Evolutionary conservation across 2,113 vertebrate species (phyloP), one percentile per base, ranked within the genome.

Genomic region (Mystacornis crossleyi): DNA sequence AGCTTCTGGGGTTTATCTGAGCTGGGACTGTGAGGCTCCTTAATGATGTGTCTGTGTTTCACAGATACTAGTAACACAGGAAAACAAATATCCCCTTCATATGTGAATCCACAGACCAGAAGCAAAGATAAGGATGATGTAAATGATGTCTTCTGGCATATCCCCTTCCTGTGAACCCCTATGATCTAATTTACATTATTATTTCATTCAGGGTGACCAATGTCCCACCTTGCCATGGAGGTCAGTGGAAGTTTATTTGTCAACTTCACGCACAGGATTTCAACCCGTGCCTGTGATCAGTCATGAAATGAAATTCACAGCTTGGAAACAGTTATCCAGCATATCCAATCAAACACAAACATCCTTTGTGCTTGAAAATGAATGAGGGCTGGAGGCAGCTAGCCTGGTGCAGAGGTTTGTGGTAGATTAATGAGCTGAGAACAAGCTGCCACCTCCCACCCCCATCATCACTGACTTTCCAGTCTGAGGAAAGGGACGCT

Each of bases 371-470:
- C 64, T 94, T 70, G 88, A 43, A 93, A 96, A 92, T 83, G 45
- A 92, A 83, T 71, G 80, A 78, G 50, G 67, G 78, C 29, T 86
- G 85, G 75, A 94, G 88, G 64, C 88, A 96, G 88, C 87, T 64
- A 48, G 67, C 51, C 43, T 73, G 36, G 33, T 93, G 90, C 79
- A 86, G 75, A 78, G 51, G 60, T 91, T 80, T 91, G 51, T 74
- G 82, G 78, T 50, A 86, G 93, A 96, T 93, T 94, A 91, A 96
- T 93, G 95, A 93, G 72, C 96, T 92, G 93, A 96, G 88, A 97
- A 95, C 85, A 93, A 93, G 92, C 69, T 95, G 93, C 90, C 85
- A 90, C 48, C 53, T 74, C 92, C 67, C 79, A 73, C 95, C 92
- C 85, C 67, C 86, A 86, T 78, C 67, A 33, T 74, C 67, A 12